Evolutionary conservation across 2,888 invertebrate genomes (phyloP).

Genomic region (Muscina levida): DNA sequence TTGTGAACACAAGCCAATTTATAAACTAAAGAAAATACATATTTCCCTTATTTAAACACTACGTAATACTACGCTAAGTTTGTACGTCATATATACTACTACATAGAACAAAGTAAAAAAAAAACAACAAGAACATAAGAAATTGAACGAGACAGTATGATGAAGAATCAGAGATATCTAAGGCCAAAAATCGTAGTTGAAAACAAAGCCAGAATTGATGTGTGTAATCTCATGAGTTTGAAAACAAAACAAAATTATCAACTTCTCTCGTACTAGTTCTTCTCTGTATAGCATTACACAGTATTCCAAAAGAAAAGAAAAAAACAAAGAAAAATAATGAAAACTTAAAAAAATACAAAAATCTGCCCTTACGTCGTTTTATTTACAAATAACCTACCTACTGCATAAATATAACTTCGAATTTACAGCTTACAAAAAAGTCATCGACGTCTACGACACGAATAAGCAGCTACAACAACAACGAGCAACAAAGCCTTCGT

Average conservation of each 20-base stretch:
- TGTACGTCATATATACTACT: slow-evolving; percentile 45
- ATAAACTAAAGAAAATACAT: slow-evolving; percentile 12
- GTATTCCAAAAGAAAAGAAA: slow-evolving; percentile 62
- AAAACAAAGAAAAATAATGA: slow-evolving; percentile 56
- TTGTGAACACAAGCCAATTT: too few species aligned
- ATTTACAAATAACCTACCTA: slow-evolving; percentile 50
- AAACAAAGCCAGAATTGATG: slow-evolving; percentile 51
- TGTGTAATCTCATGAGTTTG: slow-evolving; percentile 49
- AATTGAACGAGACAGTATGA: slow-evolving; percentile 41
- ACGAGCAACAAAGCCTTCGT: background rate
- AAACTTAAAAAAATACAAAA: slow-evolving; percentile 41
- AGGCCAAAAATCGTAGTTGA: slow-evolving; percentile 41
- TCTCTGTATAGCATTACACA: slow-evolving; percentile 65
- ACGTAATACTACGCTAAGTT: slow-evolving; percentile 66
- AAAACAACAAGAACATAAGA: too few species aligned
- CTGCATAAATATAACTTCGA: slow-evolving; percentile 50
- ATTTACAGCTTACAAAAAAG: slow-evolving; percentile 56
- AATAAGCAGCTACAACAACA: slow-evolving; percentile 6
- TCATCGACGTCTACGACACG: slow-evolving; percentile 1
- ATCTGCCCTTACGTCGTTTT: slow-evolving; percentile 59
- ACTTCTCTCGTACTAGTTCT: slow-evolving; percentile 63
- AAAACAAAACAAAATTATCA: slow-evolving; percentile 41
- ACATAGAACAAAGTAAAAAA: slow-evolving; percentile 29
- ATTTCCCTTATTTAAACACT: slow-evolving; percentile 27
- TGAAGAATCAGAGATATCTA: slow-evolving; percentile 38